Conservation (phyloP, 2,888 invertebrate species). For the Ennomos fuscantarius region DNA sequence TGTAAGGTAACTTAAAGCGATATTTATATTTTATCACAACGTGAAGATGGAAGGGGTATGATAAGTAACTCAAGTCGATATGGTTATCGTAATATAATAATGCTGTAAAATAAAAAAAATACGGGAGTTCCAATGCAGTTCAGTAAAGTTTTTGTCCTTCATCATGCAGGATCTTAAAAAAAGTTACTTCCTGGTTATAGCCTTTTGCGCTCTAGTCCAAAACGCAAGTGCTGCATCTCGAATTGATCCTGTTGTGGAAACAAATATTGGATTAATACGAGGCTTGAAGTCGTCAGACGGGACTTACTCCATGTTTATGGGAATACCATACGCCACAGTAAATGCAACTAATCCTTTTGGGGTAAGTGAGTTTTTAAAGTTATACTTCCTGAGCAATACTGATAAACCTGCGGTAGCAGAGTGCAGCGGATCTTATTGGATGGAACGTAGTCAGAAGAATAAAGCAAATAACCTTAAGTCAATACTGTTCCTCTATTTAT, state of each 20-base stretch:
- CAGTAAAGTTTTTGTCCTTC: slow-evolving; percentile 10
- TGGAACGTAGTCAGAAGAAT: too few species aligned
- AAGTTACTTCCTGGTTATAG: slow-evolving; percentile 29
- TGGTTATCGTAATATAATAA: not conserved
- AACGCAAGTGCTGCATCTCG: slow-evolving; percentile 39
- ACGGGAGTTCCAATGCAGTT: not conserved
- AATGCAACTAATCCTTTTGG: slow-evolving; percentile 60
- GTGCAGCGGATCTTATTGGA: not conserved
- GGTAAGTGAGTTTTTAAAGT: slow-evolving; percentile 47
- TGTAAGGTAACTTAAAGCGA: too few species aligned
- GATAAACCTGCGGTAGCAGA: too few species aligned
- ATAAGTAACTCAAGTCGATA: not conserved
- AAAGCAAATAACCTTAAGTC: too few species aligned
- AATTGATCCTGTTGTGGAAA: slow-evolving; percentile 58
- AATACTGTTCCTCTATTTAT: too few species aligned
- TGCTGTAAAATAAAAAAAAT: not conserved
- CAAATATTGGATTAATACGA: slow-evolving; percentile 55
- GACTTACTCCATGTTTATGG: slow-evolving; percentile 62
- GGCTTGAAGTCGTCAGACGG: slow-evolving; percentile 59
- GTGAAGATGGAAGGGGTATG: too few species aligned
- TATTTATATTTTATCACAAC: too few species aligned
- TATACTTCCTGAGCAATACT: too few species aligned
- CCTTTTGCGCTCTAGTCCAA: slow-evolving; percentile 31
- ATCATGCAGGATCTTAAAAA: slow-evolving; percentile 36
- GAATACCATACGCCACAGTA: slow-evolving; percentile 64